Evolutionary conservation across 2,113 vertebrate species (phyloP), one percentile per base, ranked within the genome.

Genomic region (Delphinus delphis): DNA sequence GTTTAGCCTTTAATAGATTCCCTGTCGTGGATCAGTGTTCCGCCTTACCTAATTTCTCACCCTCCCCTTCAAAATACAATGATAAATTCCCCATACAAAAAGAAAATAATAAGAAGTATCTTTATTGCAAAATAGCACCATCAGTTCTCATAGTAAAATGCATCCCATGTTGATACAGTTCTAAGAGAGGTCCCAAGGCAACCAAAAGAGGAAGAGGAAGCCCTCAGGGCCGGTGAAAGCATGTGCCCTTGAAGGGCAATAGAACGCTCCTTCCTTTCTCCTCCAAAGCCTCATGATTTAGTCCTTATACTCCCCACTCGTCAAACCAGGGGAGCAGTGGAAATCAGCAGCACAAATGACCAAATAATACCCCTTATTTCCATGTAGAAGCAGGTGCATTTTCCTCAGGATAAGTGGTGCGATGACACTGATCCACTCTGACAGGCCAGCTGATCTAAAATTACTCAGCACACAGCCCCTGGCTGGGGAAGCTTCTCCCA

Each of bases 371-470:
- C 97, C 96, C 98, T 98, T 98, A 99, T 99, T 99, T 99, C 98
- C 98, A 98, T 98, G 98, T 98, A 95, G 98, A 98, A 98, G 98
- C 98, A 99, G 98, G 98, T 98, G 98, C 98, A 97, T 98, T 98
- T 98, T 98, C 97, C 97, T 98, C 96, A 89, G 96, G 88, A 63
- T 98, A 99, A 99, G 98, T 98, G 97, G 97, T 88, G 96, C 87
- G 67, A 97, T 99, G 98, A 99, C 90, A 98, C 96, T 99, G 98
- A 99, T 99, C 98, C 20, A 11, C 97, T 98, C 98, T 99, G 99
- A 99, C 99, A 99, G 98, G 97, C 98, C 98, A 96, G 98, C 98
- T 98, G 98, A 98, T 99, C 98, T 98, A 98, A 99, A 99, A 99
- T 99, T 99, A 99, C 98, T 98, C 98, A 98, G 98, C 98, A 98